These are phyloP conservation scores for Murina feae DNA, from an alignment of 2,113 vertebrate species.

Conservation along the genomic window DNA sequence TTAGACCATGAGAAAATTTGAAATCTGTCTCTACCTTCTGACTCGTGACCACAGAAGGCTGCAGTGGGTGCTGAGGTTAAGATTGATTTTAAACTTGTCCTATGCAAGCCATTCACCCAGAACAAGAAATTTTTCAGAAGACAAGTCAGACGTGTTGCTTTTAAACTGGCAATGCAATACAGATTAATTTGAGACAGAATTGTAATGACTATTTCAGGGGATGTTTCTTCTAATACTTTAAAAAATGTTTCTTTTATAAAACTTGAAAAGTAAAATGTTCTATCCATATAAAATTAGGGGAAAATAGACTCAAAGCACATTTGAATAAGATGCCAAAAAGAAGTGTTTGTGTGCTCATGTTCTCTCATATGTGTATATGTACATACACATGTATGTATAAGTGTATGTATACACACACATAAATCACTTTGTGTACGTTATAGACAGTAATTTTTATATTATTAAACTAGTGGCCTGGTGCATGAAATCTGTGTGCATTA, in stretches of 20 bases:
- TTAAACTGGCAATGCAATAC: neutral
- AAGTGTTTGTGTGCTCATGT: neutral
- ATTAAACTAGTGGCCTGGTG: no score
- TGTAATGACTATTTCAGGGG: neutral
- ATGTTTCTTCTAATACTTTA: neutral
- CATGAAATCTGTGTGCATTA: no score
- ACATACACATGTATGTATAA: no score
- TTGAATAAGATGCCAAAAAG: neutral
- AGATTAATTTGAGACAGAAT: neutral
- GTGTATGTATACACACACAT: neutral
- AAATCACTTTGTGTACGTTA: neutral
- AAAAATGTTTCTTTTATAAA: constrained; percentile 20
- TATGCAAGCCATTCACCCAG: neutral
- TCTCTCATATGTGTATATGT: neutral
- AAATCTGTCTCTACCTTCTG: neutral
- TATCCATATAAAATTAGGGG: neutral
- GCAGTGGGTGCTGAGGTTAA: neutral
- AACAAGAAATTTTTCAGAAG: neutral
- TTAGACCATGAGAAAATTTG: neutral
- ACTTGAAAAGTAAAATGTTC: neutral
- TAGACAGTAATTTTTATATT: neutral
- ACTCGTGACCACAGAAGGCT: neutral
- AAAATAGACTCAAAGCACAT: neutral
- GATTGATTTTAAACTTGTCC: neutral
- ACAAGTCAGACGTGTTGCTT: neutral